Conservation (phyloP, 2,797 vertebrate species). For the Thamnophis elegans region DNA sequence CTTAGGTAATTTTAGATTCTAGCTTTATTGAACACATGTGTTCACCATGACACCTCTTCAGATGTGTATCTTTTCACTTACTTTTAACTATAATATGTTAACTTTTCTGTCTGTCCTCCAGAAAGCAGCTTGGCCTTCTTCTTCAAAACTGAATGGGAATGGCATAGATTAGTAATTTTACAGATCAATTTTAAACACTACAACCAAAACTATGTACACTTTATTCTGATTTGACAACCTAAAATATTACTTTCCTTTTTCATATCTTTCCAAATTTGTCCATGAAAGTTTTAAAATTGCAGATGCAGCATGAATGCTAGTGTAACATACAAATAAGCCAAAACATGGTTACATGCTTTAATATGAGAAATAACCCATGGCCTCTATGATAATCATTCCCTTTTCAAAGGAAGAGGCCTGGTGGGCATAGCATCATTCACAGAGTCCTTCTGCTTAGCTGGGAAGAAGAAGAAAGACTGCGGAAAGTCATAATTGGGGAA, state of each 20-base stretch:
- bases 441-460: background rate
- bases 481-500: background rate
- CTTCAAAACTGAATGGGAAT: background rate
- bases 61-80: background rate
- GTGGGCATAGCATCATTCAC: background rate
- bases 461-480: background rate
- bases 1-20: background rate
- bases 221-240: constrained; percentile 26
- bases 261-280: background rate
- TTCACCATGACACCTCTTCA: background rate
- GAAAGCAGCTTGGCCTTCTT: background rate
- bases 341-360: constrained; percentile 1
- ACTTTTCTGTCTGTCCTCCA: background rate
- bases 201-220: background rate
- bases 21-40: background rate
- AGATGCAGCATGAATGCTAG: rapidly evolving
- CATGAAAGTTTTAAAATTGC: background rate
- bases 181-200: background rate
- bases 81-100: background rate
- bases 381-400: background rate
- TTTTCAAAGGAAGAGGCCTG: background rate
- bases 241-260: background rate
- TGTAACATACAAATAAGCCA: background rate
- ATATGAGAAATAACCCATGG: background rate
- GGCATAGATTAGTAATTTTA: background rate